phyloP scores from a whole-genome alignment of 2,113 vertebrate genomes.

The Camelus bactrianus region DNA sequence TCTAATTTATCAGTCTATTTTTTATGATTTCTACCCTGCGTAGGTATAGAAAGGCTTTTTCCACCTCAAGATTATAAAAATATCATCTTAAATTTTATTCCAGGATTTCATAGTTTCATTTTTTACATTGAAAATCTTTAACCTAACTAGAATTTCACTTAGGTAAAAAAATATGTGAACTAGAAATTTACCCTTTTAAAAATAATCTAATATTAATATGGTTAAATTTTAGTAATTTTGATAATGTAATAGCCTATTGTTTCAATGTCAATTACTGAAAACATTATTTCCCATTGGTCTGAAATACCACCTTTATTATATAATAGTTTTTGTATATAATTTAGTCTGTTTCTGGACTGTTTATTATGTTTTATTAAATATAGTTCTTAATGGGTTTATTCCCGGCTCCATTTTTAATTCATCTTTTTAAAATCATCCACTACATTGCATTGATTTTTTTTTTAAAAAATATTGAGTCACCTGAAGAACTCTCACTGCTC shows the following conservation, averaged over 20 bases:
- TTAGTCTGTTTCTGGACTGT: not conserved
- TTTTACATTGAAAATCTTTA: constrained; percentile 43
- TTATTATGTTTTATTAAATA: constrained; percentile 21
- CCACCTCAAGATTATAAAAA: not conserved
- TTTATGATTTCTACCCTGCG: not conserved
- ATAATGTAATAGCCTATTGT: not conserved
- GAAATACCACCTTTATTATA: not conserved
- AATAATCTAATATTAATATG: not conserved
- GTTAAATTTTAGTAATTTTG: constrained; percentile 39
- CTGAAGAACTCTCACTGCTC: not conserved
- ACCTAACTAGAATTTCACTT: not conserved
- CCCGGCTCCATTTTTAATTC: not conserved
- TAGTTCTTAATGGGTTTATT: not conserved
- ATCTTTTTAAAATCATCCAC: not conserved
- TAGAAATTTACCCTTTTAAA: not conserved
- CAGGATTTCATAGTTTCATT: not conserved
- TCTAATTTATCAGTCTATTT: not conserved
- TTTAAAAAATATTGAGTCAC: not conserved
- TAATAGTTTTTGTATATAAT: not conserved
- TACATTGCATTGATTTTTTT: not conserved
- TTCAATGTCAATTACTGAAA: not conserved
- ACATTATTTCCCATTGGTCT: not conserved
- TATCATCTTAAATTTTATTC: not conserved
- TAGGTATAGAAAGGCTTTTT: not conserved
- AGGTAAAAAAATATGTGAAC: constrained; percentile 11